Percentiles rank a stretch among this genome's conserved stretches.
Evolutionary conservation across 92 coral and sea anemone species (phyloP).

Genomic region (Paramuricea clavata): DNA sequence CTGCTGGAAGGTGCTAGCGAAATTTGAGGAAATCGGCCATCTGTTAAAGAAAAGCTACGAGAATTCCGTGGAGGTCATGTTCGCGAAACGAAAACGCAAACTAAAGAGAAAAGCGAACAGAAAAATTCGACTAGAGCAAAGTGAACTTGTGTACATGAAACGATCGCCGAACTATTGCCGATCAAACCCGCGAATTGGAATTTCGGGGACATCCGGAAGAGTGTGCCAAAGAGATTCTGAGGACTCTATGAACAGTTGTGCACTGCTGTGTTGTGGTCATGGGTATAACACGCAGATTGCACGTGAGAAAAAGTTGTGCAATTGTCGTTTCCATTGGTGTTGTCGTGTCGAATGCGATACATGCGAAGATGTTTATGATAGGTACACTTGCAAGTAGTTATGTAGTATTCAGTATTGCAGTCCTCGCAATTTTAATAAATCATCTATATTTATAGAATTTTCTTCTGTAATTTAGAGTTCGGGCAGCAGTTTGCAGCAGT

Average conservation of each 20-base stretch:
- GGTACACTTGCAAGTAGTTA: slow-evolving; percentile 80
- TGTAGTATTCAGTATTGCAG: too few species aligned
- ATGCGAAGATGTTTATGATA: slow-evolving; percentile 79
- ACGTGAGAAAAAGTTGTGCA: slow-evolving; percentile 79
- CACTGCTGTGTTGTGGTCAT: slow-evolving; percentile 84
- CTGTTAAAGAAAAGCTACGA: slow-evolving; percentile 73
- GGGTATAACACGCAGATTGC: slow-evolving; percentile 89
- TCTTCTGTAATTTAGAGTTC: too few species aligned
- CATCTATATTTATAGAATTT: too few species aligned
- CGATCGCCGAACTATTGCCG: slow-evolving; percentile 86
- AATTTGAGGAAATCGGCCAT: slow-evolving; percentile 74
- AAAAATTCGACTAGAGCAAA: slow-evolving; percentile 60
- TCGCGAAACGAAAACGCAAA: slow-evolving; percentile 72
- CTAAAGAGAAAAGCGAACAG: slow-evolving; percentile 75
- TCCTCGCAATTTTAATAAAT: too few species aligned
- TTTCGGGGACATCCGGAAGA: slow-evolving; percentile 89
- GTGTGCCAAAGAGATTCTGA: slow-evolving; percentile 81
- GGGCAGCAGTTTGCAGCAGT: too few species aligned
- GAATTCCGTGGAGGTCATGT: slow-evolving; percentile 72
- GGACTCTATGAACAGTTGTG: slow-evolving; percentile 78
- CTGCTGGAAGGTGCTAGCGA: slow-evolving; percentile 82
- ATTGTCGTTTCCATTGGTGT: slow-evolving; percentile 89
- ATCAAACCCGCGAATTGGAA: slow-evolving; percentile 72
- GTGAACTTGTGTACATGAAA: slow-evolving; percentile 75
- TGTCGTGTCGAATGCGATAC: slow-evolving; percentile 83